Evolutionary conservation across 2,888 invertebrate species (phyloP), one percentile per base, ranked within the genome.

Genomic region (Erebia ligea): DNA sequence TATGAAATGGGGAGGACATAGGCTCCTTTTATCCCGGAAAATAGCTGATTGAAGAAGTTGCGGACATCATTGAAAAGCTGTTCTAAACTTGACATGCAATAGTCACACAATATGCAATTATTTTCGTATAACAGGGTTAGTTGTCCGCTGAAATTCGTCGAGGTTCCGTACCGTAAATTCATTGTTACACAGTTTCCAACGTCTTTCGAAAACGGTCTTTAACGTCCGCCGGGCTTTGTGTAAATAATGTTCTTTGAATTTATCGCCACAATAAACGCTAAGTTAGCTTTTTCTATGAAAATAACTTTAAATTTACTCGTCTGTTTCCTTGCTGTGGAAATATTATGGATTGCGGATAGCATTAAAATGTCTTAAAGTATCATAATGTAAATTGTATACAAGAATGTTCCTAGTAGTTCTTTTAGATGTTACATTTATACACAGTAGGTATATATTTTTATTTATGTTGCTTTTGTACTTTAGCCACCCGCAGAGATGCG

Each of bases 191-290:
- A 86, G 87, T 89, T 87, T 85, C 86, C 84, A 81, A 82, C 85
- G 86, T 87, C 88, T 87, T 86, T 89, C 86, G 86, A 85, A 90
- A 91, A 89, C 86, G 90, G 90, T 87, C 88, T 87, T 88, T 90
- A 89, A 88, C 88, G 91, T 92, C 92, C 84, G 81, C 86, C 84
- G 84, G 85, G 92, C 92, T 93, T 91, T 92, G 87, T 87, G 89
- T 89, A 91, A 92, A 92, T 92, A 92, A 91, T 91, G 92, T 90
- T 89, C 86, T 84, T 84, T 83, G 88, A 92, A 93, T 92, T 93
- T 92, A 93, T 92, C 82, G 89, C 87, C 80, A 86, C 89, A 91
- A 92, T 92, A 91, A 92, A 92, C 89, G 91, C 86, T 84, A 81
- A 84, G 84, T 85, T 86, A 87, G 87, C 89, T 88, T 90, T 90